These are phyloP conservation scores for Conus betulinus DNA, from an alignment of 1,140 invertebrate genomes.

Conservation along the genomic window DNA sequence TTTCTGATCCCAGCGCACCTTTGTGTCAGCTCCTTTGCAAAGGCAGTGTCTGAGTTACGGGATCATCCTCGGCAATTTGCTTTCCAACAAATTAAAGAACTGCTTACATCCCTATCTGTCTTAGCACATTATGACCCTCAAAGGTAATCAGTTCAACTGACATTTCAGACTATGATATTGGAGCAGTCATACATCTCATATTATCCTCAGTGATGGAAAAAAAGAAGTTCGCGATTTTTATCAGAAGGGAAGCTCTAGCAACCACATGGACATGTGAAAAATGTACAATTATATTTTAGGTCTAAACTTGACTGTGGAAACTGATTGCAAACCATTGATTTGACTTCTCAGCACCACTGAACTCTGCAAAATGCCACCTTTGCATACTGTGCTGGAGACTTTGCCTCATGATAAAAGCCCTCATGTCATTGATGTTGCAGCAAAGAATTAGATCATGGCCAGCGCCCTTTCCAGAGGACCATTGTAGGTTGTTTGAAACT, in stretches of 20 bases:
- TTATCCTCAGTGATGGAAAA: constrained; percentile 64
- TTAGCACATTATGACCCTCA: constrained; percentile 45
- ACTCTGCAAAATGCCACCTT: constrained; percentile 36
- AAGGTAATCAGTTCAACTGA: constrained; percentile 43
- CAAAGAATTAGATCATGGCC: constrained; percentile 41
- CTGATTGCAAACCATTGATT: constrained; percentile 71
- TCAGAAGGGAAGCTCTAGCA: constrained; percentile 78
- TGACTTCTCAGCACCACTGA: constrained; percentile 44
- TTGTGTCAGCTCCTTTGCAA: constrained; percentile 37
- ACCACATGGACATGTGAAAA: constrained; percentile 77
- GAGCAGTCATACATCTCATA: constrained; percentile 45
- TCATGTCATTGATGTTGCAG: constrained; percentile 41
- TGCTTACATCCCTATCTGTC: constrained; percentile 31
- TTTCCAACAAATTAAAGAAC: constrained; percentile 40
- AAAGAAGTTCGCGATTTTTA: constrained; percentile 76
- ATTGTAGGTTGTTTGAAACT: not conserved
- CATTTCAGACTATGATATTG: constrained; percentile 49
- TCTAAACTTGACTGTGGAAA: constrained; percentile 61
- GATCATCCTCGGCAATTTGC: constrained; percentile 28
- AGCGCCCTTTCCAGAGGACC: constrained; percentile 49
- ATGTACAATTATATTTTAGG: constrained; percentile 77
- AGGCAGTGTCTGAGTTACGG: constrained; percentile 38
- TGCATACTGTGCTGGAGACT: constrained; percentile 47
- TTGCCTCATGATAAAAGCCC: constrained; percentile 42
- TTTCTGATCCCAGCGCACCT: constrained; percentile 34